These are phyloP conservation scores for Drosophila ustulata DNA, from an alignment of 2,888 invertebrate species.

Conservation along the genomic window DNA sequence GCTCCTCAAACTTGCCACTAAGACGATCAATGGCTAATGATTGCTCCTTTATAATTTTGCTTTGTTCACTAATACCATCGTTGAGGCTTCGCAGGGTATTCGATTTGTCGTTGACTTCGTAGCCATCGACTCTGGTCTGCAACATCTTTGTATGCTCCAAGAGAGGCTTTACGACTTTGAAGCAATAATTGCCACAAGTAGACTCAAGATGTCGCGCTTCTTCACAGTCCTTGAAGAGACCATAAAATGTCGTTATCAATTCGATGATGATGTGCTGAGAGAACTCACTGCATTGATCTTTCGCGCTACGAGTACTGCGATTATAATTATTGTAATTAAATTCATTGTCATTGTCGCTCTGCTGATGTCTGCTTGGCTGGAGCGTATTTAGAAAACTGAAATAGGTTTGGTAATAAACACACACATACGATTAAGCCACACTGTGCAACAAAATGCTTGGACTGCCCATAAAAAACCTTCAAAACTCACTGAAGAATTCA, in stretches of 20 bases:
- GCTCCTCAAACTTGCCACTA: background rate
- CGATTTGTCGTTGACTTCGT: background rate
- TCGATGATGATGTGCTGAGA: background rate
- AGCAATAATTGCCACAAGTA: conserved; percentile 16
- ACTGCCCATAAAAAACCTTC: no score
- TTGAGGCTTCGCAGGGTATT: background rate
- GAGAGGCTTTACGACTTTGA: background rate
- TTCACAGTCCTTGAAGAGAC: conserved; percentile 1
- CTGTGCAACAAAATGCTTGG: conserved; percentile 3
- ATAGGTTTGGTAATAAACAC: background rate
- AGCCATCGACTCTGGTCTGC: conserved; percentile 2
- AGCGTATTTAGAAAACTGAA: background rate
- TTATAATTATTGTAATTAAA: background rate
- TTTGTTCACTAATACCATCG: background rate
- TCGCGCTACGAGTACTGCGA: background rate
- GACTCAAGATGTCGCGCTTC: background rate
- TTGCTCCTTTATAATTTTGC: background rate
- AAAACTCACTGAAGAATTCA: no score
- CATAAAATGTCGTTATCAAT: background rate
- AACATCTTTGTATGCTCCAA: conserved; percentile 1
- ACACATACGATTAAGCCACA: background rate
- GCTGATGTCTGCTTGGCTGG: background rate
- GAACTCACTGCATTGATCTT: background rate
- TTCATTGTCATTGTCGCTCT: background rate
- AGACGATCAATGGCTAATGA: background rate